Conservation (phyloP, 2,113 vertebrate genomes). For the Saccopteryx bilineata region DNA sequence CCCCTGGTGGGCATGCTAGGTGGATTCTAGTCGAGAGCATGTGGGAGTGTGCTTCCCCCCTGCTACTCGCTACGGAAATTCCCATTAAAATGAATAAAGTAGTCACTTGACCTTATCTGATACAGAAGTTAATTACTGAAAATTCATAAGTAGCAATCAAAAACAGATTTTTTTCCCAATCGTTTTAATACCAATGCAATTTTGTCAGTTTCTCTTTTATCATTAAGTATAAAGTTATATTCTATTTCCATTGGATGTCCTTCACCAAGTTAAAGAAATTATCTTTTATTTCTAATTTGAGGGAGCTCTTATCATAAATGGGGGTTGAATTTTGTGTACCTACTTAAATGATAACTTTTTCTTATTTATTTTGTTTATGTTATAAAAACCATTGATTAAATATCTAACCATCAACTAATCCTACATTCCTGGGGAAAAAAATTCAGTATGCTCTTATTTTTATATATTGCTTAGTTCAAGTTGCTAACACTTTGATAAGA, state of each 20-base stretch:
- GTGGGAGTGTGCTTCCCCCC: too few species aligned
- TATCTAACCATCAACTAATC: not conserved
- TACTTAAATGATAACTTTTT: not conserved
- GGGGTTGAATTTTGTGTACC: not conserved
- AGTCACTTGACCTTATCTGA: not conserved
- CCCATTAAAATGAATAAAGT: not conserved
- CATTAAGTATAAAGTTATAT: not conserved
- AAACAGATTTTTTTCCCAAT: not conserved
- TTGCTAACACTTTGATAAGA: not conserved
- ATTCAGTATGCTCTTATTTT: not conserved
- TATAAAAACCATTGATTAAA: not conserved
- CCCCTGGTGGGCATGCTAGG: too few species aligned
- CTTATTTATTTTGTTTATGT: conserved; percentile 10
- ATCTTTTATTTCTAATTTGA: not conserved
- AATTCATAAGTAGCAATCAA: conserved; percentile 7
- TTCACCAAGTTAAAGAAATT: conserved; percentile 34
- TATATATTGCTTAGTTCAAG: not conserved
- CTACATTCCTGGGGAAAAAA: not conserved
- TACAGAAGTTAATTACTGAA: conserved; percentile 9
- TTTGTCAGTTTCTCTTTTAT: conserved; percentile 5
- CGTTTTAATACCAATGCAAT: not conserved
- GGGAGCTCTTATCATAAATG: not conserved
- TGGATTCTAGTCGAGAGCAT: too few species aligned
- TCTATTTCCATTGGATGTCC: not conserved
- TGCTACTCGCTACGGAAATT: not conserved